Conservation (phyloP, 2,888 invertebrate species). For the Eurytoma adleriae region DNA sequence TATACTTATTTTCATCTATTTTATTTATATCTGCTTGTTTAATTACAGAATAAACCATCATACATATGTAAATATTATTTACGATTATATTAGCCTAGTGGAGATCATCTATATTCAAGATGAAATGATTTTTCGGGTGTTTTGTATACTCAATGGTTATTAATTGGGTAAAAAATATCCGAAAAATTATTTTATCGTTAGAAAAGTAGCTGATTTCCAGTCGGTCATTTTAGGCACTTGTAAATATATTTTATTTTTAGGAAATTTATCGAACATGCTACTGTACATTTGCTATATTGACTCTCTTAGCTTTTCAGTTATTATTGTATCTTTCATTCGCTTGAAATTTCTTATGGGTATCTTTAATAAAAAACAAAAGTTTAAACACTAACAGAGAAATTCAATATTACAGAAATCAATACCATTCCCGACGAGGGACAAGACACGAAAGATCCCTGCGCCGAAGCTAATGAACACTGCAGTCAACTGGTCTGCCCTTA, state of each 20-base stretch:
- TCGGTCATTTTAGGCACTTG: neutral
- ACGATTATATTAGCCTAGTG: neutral
- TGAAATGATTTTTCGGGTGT: neutral
- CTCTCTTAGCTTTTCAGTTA: neutral
- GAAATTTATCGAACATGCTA: neutral
- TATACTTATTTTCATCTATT: slow-evolving; percentile 12
- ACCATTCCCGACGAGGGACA: slow-evolving; percentile 66
- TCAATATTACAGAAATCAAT: slow-evolving; percentile 52
- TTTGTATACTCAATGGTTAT: too few species aligned
- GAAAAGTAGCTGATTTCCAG: too few species aligned
- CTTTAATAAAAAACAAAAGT: too few species aligned
- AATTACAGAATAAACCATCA: neutral
- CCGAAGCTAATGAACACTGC: slow-evolving; percentile 81
- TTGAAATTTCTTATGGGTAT: neutral
- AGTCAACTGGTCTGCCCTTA: slow-evolving; percentile 82
- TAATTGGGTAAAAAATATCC: too few species aligned
- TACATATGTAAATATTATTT: slow-evolving; percentile 44
- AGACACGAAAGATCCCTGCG: slow-evolving; percentile 77
- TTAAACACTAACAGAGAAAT: neutral
- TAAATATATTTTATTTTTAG: slow-evolving; percentile 11
- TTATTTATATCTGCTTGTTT: slow-evolving; percentile 17
- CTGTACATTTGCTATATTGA: slow-evolving; percentile 39
- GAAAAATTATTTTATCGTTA: too few species aligned
- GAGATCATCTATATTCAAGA: too few species aligned
- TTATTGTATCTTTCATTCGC: slow-evolving; percentile 9